Percentiles rank a stretch among this genome's conserved stretches.
Evolutionary conservation across 2,797 vertebrate genomes (phyloP).

Genomic region (Cichlasoma orientale): DNA sequence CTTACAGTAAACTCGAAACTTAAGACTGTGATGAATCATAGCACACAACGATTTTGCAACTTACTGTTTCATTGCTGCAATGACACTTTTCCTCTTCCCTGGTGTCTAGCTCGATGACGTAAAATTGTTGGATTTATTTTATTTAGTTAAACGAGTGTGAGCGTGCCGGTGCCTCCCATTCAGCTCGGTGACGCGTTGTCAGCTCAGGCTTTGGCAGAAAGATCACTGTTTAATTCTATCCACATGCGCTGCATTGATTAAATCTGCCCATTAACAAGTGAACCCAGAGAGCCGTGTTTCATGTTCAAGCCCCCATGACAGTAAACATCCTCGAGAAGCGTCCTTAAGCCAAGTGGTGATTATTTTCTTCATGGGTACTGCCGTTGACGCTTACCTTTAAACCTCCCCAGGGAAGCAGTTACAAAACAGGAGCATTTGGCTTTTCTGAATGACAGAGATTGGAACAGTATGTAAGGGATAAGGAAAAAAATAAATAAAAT

Average conservation of each 20-base stretch:
- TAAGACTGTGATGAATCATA: neutral
- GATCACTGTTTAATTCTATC: conserved; percentile 8
- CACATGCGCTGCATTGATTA: conserved; percentile 27
- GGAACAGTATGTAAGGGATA: neutral
- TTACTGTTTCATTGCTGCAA: neutral
- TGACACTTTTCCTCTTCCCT: neutral
- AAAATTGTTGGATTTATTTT: neutral
- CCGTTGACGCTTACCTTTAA: neutral
- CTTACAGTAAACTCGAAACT: neutral
- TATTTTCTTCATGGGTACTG: neutral
- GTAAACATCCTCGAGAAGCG: conserved; percentile 43
- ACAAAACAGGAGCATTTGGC: neutral
- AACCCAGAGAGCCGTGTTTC: conserved; percentile 9
- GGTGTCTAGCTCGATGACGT: neutral
- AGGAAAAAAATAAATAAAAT: neutral
- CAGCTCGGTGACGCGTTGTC: neutral
- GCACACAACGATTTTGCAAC: neutral
- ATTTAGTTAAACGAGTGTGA: neutral
- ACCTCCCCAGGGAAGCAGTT: neutral
- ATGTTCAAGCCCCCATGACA: conserved; percentile 2
- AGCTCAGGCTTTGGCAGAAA: conserved; percentile 14
- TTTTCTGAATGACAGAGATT: neutral
- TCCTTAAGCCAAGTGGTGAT: neutral
- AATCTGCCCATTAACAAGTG: conserved; percentile 3
- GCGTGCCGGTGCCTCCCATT: neutral